Evolutionary conservation across 2,888 invertebrate genomes (phyloP), one percentile per base, ranked within the genome.

Genomic region (Argyresthia albistria): DNA sequence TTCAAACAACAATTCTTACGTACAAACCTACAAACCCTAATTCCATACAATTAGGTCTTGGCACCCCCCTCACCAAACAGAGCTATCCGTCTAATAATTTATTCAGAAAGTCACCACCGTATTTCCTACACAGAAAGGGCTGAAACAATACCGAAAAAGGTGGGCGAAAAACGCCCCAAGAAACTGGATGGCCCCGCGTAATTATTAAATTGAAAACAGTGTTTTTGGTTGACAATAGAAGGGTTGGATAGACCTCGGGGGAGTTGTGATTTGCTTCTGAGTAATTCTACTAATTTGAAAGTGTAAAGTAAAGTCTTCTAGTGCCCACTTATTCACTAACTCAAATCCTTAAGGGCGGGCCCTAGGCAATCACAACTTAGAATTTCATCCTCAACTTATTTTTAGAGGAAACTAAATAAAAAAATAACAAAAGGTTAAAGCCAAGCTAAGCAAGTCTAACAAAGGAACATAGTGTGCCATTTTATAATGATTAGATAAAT

Each of bases 131-230:
- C 60, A 16, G 45, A 51, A 51, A 35, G 60, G 54, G 69, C 76
- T 61, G 60, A 67, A 39, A 48, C 53, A 43, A 35, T 49, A 43
- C 4, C 35, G 45, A 14, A 35, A 42, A 16, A 25, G 45, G 36
- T 3, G 14, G 37, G 25, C 11, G 39, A 52, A 48, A 53, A 53
- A 53, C 48, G 42, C 37, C 36, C 51, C 35, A 43, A 50, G 25
- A 49, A 49, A 35, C 45, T n/a, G 35, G 35, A 51, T 43, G 9
- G 25, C 49, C 47, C 35, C n/a, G 63, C 74, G 76, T 83, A 79
- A 83, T 83, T 80, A 82, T 84, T 78, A 83, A 84, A 84, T 81
- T 80, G 80, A 80, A 82, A 81, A 71, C 70, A 73, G 69, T 79
- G 81, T 81, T 78, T 67, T 70, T 63, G 59, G 56, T 58, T 57